phyloP scores from a whole-genome alignment of 2,113 vertebrate species.

The Baryphthengus martii region DNA sequence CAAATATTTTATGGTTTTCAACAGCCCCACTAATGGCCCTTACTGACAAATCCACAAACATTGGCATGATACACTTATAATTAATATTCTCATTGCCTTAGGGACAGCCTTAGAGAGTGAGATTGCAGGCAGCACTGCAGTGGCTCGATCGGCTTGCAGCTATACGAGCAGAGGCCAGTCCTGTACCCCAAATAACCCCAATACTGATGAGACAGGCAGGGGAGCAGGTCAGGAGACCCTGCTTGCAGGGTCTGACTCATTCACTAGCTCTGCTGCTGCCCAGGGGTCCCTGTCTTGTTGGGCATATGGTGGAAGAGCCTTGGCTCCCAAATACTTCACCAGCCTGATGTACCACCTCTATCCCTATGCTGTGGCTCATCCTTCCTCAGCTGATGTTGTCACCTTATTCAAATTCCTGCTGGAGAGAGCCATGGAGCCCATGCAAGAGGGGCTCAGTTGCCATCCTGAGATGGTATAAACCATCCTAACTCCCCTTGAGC shows the following conservation, averaged over 20 bases:
- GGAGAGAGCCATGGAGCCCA: background rate
- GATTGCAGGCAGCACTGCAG: background rate
- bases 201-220: rapidly evolving
- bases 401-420: background rate
- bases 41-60: background rate
- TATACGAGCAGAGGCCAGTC: background rate
- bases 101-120: background rate
- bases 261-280: background rate
- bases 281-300: background rate
- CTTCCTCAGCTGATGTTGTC: background rate
- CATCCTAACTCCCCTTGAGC: background rate
- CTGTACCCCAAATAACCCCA: rapidly evolving
- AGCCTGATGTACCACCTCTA: background rate
- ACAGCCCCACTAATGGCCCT: background rate
- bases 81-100: background rate
- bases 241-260: background rate
- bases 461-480: background rate
- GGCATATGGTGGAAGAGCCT: rapidly evolving
- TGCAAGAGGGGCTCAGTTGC: background rate
- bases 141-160: background rate
- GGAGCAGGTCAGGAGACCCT: background rate
- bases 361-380: background rate
- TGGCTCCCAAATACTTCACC: background rate
- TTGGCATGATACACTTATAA: background rate
- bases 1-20: background rate